Evolutionary conservation across 2,888 invertebrate species (phyloP).

Genomic region (Drosophila setosimentum): DNA sequence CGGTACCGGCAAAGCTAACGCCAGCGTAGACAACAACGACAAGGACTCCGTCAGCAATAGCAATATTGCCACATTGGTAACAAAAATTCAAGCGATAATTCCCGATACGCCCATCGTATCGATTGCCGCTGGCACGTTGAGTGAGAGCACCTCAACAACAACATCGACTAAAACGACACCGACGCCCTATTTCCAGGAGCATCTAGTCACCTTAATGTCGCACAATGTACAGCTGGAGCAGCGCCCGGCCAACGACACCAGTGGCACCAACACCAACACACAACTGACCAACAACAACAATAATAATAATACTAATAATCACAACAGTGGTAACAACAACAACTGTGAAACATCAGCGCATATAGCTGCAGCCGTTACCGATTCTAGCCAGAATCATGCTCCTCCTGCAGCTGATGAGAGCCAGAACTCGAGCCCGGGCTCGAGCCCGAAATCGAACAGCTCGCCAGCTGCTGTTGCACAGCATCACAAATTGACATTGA

Average conservation of each 20-base stretch:
- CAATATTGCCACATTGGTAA: conserved; percentile 56
- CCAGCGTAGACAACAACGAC: conserved; percentile 7
- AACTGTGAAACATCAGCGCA: conserved; percentile 13
- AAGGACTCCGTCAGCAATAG: conserved; percentile 4
- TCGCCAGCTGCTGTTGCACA: conserved; percentile 8
- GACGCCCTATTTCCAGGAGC: conserved; percentile 72
- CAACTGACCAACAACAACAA: conserved; percentile 41
- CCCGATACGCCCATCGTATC: conserved; percentile 82
- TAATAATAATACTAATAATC: conserved; percentile 12
- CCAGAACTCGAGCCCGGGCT: neutral
- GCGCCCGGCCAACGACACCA: conserved; percentile 26
- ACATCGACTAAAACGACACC: conserved; percentile 83
- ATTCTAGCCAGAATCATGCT: conserved; percentile 39
- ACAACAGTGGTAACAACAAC: conserved; percentile 1
- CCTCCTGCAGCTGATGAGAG: conserved; percentile 32
- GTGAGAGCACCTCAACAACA: conserved; percentile 82
- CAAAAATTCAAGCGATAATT: conserved; percentile 75
- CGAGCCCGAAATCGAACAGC: neutral
- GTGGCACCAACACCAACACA: conserved; percentile 15
- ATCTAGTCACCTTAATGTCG: conserved; percentile 64
- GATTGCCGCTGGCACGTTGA: conserved; percentile 81
- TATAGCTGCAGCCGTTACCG: conserved; percentile 11
- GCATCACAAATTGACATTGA: conserved; percentile 38
- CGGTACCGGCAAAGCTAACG: conserved; percentile 22
- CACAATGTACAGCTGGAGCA: conserved; percentile 59